A percentile compares a stretch with the other conserved stretches of the same genome.
phyloP scores from a whole-genome alignment of 2,113 vertebrate genomes.

The Anthoscopus minutus region DNA sequence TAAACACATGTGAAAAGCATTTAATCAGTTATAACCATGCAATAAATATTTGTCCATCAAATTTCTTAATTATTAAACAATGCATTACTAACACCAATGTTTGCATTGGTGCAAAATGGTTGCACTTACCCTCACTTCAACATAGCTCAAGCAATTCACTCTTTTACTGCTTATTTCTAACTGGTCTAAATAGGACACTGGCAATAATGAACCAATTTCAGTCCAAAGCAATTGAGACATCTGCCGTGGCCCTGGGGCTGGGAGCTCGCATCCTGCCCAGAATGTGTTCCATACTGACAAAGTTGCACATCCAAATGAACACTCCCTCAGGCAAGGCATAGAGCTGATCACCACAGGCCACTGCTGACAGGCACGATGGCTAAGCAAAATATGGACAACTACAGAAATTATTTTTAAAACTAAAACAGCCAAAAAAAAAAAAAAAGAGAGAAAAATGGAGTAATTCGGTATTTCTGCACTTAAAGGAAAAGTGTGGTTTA shows the following conservation, averaged over 20 bases:
- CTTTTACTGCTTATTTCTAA: neutral
- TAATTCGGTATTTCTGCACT: neutral
- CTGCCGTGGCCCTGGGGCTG: neutral
- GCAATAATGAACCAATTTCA: neutral
- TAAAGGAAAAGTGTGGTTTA: neutral
- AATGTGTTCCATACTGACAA: neutral
- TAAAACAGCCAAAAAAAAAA: neutral
- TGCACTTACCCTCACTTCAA: neutral
- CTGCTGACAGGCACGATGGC: neutral
- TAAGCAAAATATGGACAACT: neutral
- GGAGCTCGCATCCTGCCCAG: neutral
- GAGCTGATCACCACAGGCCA: neutral
- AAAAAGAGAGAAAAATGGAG: accelerated
- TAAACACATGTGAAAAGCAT: neutral
- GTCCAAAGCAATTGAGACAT: slow-evolving; percentile 32
- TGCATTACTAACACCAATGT: neutral
- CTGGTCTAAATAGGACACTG: neutral
- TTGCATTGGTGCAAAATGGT: neutral
- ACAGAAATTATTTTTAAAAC: neutral
- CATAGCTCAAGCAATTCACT: neutral
- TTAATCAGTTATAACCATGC: neutral
- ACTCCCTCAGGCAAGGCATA: neutral
- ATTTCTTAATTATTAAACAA: neutral
- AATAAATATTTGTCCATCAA: neutral
- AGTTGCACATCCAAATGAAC: neutral